Evolutionary conservation across 2,113 vertebrate genomes (phyloP).

Genomic region (Urocolius indicus): DNA sequence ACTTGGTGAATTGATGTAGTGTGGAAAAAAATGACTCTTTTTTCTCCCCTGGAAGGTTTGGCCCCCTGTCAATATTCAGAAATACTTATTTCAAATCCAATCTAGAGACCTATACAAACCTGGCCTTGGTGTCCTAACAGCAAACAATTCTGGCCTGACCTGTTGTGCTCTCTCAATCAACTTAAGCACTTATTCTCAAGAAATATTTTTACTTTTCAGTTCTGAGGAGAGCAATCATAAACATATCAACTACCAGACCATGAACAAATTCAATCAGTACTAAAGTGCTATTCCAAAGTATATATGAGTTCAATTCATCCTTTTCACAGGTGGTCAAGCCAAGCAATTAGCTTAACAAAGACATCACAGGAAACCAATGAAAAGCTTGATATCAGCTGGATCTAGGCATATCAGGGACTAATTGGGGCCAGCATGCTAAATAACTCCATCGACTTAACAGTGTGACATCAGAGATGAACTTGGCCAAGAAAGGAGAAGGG

Average conservation of each 20-base stretch:
- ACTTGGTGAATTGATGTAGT: accelerated
- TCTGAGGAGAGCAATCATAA: background rate
- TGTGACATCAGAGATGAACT: background rate
- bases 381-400: background rate
- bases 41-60: background rate
- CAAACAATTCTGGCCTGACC: background rate
- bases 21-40: background rate
- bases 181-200: background rate
- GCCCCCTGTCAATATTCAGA: background rate
- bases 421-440: background rate
- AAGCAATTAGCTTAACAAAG: background rate
- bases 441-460: background rate
- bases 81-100: background rate
- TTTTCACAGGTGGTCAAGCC: background rate
- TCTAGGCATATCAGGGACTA: background rate
- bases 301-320: background rate
- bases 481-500: background rate
- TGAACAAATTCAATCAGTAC: background rate
- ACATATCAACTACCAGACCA: background rate
- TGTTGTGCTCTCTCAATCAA: background rate
- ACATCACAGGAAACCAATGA: background rate
- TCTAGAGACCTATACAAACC: background rate
- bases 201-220: background rate
- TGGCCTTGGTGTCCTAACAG: background rate
- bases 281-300: background rate